Percentiles rank a stretch among this genome's conserved stretches.
These are phyloP conservation scores for Osmerus mordax DNA, from an alignment of 2,113 vertebrate genomes.

Conservation along the genomic window DNA sequence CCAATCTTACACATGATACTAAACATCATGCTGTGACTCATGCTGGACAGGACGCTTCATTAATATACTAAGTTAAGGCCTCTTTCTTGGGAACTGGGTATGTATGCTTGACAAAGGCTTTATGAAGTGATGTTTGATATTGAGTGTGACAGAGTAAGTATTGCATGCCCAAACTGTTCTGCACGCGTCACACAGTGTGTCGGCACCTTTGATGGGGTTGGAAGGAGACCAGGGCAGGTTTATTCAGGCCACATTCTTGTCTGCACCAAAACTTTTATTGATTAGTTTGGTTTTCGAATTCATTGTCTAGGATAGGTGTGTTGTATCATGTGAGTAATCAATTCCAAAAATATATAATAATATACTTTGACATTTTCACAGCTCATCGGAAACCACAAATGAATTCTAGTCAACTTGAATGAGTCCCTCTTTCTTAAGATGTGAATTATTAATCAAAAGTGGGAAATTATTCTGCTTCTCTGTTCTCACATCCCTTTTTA, in stretches of 20 bases:
- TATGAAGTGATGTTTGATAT: conserved; percentile 18
- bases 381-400: conserved; percentile 36
- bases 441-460: conserved; percentile 28
- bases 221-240: neutral
- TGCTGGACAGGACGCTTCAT: neutral
- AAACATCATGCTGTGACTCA: neutral
- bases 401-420: conserved; percentile 44
- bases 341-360: conserved; percentile 1
- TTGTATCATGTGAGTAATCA: conserved; percentile 12
- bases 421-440: conserved; percentile 36
- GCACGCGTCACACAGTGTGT: conserved; percentile 29
- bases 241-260: neutral
- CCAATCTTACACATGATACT: neutral
- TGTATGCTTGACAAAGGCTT: conserved; percentile 43
- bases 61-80: neutral
- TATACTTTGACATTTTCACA: conserved; percentile 3
- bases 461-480: conserved; percentile 24
- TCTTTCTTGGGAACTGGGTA: neutral
- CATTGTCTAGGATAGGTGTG: conserved; percentile 16
- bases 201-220: neutral
- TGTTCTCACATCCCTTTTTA: conserved; percentile 7
- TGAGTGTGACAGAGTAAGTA: conserved; percentile 13
- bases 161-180: conserved; percentile 45
- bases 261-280: neutral
- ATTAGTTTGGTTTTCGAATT: conserved; percentile 11